Evolutionary conservation across 2,888 invertebrate genomes (phyloP).

Genomic region (Diarsia rubi): DNA sequence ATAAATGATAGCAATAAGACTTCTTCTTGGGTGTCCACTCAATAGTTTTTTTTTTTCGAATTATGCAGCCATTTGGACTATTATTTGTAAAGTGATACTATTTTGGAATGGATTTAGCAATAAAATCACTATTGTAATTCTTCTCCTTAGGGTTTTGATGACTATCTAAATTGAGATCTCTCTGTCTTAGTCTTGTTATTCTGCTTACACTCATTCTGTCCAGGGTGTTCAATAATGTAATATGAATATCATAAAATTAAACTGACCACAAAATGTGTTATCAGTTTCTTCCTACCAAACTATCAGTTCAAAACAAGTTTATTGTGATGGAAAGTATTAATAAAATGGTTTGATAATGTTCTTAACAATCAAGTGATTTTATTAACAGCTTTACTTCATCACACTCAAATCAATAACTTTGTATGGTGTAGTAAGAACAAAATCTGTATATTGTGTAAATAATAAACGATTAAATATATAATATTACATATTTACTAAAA

Average conservation of each 20-base stretch:
- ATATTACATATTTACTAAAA: constrained; percentile 32
- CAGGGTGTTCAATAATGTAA: neutral
- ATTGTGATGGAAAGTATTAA: constrained; percentile 1
- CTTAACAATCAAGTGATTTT: constrained; percentile 30
- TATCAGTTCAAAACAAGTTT: neutral
- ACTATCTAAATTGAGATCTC: neutral
- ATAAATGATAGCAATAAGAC: constrained; percentile 93
- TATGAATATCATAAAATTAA: neutral
- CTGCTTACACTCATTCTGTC: neutral
- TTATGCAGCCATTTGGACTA: neutral
- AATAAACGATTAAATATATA: neutral
- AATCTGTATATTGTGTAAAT: constrained; percentile 39
- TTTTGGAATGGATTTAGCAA: neutral
- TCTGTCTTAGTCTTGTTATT: neutral
- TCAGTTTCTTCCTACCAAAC: neutral
- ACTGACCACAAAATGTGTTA: neutral
- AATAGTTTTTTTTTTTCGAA: constrained; percentile 65
- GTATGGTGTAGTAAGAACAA: neutral
- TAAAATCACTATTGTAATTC: neutral
- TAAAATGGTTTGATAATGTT: constrained; percentile 16
- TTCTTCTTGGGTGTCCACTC: constrained; percentile 90
- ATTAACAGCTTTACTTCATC: constrained; percentile 24
- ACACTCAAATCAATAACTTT: constrained; percentile 23
- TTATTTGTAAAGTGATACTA: constrained; percentile 7
- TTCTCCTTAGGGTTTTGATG: neutral